Evolutionary conservation across 2,113 vertebrate genomes (phyloP).

Genomic region (Sylvietta virens): DNA sequence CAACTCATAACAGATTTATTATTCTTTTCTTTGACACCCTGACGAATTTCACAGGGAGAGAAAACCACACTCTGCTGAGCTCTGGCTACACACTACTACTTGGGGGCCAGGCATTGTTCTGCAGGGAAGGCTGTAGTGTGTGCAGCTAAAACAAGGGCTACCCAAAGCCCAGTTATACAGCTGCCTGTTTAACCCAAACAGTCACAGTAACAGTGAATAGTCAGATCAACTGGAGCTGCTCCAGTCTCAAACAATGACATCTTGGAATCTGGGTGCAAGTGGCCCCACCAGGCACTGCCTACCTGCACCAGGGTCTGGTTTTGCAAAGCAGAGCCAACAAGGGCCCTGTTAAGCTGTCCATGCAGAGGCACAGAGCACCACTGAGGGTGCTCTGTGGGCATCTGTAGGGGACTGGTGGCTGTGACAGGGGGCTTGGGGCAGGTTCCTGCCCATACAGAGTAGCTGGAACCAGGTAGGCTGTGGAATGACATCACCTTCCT

Average conservation of each 20-base stretch:
- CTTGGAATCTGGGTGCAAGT: not conserved
- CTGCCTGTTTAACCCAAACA: not conserved
- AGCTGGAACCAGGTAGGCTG: not conserved
- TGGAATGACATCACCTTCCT: not conserved
- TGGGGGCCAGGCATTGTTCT: not conserved
- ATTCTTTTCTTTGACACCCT: not conserved
- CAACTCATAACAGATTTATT: constrained; percentile 18
- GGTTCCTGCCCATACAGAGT: not conserved
- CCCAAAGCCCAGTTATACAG: not conserved
- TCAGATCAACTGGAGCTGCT: not conserved
- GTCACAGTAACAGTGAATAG: not conserved
- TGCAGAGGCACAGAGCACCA: not conserved
- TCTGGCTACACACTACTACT: not conserved
- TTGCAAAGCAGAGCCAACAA: not conserved
- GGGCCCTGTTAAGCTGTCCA: rapidly evolving
- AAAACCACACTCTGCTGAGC: not conserved
- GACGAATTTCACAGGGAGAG: not conserved
- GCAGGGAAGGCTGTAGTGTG: not conserved
- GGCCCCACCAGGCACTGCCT: not conserved
- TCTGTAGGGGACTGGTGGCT: not conserved
- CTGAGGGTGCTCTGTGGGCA: not conserved
- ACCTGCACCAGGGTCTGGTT: not conserved
- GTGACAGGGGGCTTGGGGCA: not conserved
- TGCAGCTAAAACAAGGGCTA: not conserved
- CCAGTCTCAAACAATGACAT: not conserved